phyloP scores from a whole-genome alignment of 2,888 invertebrate genomes.

The Drosophila maculinotata region DNA sequence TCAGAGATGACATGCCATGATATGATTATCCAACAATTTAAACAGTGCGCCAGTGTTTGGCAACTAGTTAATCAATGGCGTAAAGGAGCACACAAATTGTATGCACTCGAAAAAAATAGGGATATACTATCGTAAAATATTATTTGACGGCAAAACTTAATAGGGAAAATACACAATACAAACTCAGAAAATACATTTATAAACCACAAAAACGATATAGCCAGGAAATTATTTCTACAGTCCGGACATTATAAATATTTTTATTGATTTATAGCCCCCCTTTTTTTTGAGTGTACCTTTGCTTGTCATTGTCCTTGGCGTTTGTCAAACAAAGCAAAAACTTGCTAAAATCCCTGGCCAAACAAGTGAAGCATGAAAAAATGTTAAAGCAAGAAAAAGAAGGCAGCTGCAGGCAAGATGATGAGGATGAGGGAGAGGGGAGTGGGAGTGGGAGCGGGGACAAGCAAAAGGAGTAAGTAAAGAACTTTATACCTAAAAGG shows the following conservation, averaged over 20 bases:
- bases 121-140: too few species aligned
- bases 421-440: not conserved
- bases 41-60: constrained; percentile 52
- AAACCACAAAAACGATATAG: too few species aligned
- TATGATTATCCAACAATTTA: constrained; percentile 66
- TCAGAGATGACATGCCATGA: constrained; percentile 46
- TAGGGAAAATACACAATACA: too few species aligned
- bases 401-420: constrained; percentile 3
- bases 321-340: constrained; percentile 65
- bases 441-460: not conserved
- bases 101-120: constrained; percentile 21
- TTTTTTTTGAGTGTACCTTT: constrained; percentile 9
- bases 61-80: constrained; percentile 55
- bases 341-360: constrained; percentile 55
- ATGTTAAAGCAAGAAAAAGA: constrained; percentile 33
- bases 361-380: constrained; percentile 62
- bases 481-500: constrained; percentile 81
- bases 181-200: not conserved
- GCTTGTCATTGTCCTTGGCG: constrained; percentile 58
- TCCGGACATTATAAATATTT: not conserved
- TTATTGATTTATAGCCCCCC: not conserved
- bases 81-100: not conserved
- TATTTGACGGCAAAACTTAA: too few species aligned
- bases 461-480: constrained; percentile 51
- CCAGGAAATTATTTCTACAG: too few species aligned